Percentiles rank a stretch among this genome's conserved stretches.
phyloP scores from a whole-genome alignment of 53 echinoderm and acorn worm genomes.

The Mesocentrotus franciscanus region DNA sequence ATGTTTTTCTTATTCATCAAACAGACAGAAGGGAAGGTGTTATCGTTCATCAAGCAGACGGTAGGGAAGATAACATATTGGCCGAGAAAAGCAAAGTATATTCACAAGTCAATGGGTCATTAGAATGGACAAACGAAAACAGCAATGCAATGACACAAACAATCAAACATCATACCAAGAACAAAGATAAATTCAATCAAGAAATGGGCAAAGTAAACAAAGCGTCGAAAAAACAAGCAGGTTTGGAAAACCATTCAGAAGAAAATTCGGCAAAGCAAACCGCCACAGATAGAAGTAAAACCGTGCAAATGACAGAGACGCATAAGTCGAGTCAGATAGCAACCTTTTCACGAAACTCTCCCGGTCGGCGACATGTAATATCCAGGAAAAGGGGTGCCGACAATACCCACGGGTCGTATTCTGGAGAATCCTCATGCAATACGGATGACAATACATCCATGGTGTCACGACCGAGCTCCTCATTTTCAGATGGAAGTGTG shows the following conservation, averaged over 20 bases:
- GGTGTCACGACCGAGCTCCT: neutral
- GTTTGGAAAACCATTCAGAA: neutral
- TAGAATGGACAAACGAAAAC: neutral
- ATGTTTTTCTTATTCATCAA: no score
- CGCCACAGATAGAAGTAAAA: neutral
- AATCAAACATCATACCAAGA: neutral
- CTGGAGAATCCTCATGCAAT: conserved; percentile 23
- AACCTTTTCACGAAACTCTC: conserved; percentile 11
- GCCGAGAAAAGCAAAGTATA: neutral
- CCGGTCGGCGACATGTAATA: neutral
- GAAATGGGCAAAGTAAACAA: neutral
- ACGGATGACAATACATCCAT: neutral
- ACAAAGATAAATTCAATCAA: neutral
- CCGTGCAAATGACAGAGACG: neutral
- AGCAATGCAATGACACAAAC: neutral
- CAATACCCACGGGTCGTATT: neutral
- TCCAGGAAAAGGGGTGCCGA: neutral
- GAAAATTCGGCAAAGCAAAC: neutral
- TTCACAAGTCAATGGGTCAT: neutral
- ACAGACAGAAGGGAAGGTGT: no score
- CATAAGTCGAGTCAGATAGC: neutral
- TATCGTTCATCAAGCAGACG: neutral
- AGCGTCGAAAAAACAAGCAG: neutral
- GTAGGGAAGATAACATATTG: neutral
- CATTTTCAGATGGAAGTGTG: conserved; percentile 14